These are phyloP conservation scores for Zaprionus lachaisei DNA, from an alignment of 1,140 invertebrate species.

Conservation along the genomic window DNA sequence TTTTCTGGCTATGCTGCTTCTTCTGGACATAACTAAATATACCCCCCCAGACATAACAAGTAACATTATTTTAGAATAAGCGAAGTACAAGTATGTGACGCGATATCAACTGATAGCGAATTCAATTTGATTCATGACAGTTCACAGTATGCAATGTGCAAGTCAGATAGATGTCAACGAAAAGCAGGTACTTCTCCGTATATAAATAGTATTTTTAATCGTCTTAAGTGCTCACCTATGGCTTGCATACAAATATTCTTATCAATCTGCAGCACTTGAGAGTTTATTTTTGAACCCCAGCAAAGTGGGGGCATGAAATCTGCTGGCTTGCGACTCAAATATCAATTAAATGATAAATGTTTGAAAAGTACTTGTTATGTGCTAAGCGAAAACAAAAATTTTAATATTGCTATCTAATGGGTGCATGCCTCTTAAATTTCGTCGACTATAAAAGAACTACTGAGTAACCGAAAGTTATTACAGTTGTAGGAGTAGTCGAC, in stretches of 20 bases:
- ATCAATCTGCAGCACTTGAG: slow-evolving; percentile 37
- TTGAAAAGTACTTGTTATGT: slow-evolving; percentile 1
- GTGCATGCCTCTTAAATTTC: neutral
- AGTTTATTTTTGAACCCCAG: slow-evolving; percentile 27
- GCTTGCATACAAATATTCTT: slow-evolving; percentile 39
- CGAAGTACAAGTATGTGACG: neutral
- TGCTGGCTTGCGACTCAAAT: slow-evolving; percentile 8
- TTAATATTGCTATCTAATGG: slow-evolving; percentile 31
- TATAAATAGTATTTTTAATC: neutral
- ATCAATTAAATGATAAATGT: slow-evolving; percentile 59
- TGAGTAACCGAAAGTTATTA: neutral
- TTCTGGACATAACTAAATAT: neutral
- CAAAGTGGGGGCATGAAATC: slow-evolving; percentile 9
- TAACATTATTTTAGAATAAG: neutral
- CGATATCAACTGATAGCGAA: neutral
- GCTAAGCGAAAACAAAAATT: neutral
- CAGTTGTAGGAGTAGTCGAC: slow-evolving; percentile 28
- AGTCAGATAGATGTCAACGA: neutral
- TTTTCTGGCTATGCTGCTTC: neutral
- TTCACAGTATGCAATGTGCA: neutral
- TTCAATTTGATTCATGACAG: neutral
- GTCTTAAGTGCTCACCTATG: neutral
- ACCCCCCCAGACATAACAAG: slow-evolving; percentile 10
- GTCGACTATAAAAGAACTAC: slow-evolving; percentile 44
- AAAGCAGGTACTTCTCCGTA: neutral